A percentile compares a stretch with the other conserved stretches of the same genome.
Conservation (phyloP, 2,113 vertebrate genomes). For the Xiphophorus hellerii region DNA sequence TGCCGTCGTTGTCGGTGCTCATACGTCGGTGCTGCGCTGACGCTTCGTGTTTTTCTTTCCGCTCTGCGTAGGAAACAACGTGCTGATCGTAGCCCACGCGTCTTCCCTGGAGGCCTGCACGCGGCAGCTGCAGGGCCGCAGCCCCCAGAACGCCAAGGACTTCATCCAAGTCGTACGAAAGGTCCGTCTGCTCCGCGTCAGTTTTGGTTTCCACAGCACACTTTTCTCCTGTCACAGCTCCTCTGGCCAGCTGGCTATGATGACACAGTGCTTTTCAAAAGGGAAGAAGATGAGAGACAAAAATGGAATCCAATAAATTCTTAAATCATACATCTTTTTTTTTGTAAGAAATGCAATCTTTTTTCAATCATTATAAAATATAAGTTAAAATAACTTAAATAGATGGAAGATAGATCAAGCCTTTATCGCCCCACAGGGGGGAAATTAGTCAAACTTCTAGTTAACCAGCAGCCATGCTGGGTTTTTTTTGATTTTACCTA, state of each 20-base stretch:
- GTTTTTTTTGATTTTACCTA: no score
- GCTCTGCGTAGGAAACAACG: constrained; percentile 86
- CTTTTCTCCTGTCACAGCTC: not conserved
- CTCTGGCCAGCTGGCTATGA: not conserved
- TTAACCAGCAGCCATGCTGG: no score
- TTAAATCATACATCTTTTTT: no score
- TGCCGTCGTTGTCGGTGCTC: not conserved
- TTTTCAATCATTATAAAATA: no score
- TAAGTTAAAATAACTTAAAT: no score
- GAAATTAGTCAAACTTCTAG: no score
- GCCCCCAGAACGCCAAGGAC: constrained; percentile 92
- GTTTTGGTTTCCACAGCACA: not conserved
- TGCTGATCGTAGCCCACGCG: constrained; percentile 95
- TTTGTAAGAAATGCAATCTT: no score
- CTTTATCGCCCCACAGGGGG: no score
- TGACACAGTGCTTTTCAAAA: no score
- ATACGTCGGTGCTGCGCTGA: constrained; percentile 19
- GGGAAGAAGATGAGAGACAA: no score
- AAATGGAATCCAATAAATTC: no score
- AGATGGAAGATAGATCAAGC: no score
- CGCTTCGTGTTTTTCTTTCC: constrained; percentile 21
- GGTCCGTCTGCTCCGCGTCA: constrained; percentile 72
- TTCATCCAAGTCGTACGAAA: constrained; percentile 97
- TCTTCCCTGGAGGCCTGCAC: constrained; percentile 97
- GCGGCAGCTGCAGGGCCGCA: constrained; percentile 92